Base-by-base conservation (phyloP, 1,140 invertebrate genomes). In the Dreissena rostriformis region DNA sequence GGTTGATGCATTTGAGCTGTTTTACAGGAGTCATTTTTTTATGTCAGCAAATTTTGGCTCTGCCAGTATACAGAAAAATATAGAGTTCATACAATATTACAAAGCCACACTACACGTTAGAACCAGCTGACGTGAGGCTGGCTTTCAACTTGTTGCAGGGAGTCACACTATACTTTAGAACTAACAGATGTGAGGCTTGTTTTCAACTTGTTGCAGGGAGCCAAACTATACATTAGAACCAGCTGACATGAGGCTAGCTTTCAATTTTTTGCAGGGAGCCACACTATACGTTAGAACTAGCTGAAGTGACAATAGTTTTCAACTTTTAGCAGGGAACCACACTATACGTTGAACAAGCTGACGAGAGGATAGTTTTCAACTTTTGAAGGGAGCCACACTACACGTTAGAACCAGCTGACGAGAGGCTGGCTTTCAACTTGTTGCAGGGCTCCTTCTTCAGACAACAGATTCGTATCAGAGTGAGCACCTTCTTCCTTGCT, bases 341-440 rank as follows among this genome's bases (percentile, higher is more conserved):
- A n/a, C n/a, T n/a, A n/a, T n/a, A 61, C 57, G 12, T 61, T 61
- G 57, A 19, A n/a, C 57, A 4, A 6, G 2, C 57, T 61, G 57
- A 24, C 17, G 6, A 6, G 17, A 61, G 57, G 57, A 4, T 67
- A 28, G 77, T 17, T 22, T 84, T 84, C 8, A 84, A 19, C 65
- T 84, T 84, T 84, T 84, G 55, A 73, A 84, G 2, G 82, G 74
- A n/a, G n/a, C n/a, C n/a, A n/a, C n/a, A n/a, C n/a, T 57, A 57
- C 12, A 61, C 57, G 12, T 61, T 61, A 61, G 57, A 19, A n/a
- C 57, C 11, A 6, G 2, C 57, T 61, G 57, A 24, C 17, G 6
- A 6, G 17, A 61, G 57, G 57, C 57, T 67, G 29, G 77, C 26
- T 22, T 84, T 84, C 8, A 84, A 19, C 65, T 84, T 84, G 53